phyloP scores from a whole-genome alignment of 2,888 invertebrate genomes.

The Halocaridina rubra region DNA sequence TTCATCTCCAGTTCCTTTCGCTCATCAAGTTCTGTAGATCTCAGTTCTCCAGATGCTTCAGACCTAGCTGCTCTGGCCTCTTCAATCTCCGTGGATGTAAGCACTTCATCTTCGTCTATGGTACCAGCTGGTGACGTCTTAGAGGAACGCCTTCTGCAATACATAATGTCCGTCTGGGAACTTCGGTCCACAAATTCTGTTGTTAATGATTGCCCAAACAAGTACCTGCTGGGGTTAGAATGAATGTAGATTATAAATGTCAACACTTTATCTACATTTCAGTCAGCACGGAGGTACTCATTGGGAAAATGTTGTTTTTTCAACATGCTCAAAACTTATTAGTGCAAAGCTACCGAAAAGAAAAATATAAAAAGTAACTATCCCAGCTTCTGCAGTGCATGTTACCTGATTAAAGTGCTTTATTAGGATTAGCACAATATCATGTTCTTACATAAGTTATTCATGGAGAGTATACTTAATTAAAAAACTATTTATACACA shows the following conservation, averaged over 20 bases:
- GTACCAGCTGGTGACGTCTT: slow-evolving; percentile 40
- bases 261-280: neutral
- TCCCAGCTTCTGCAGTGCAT: too few relatives aligned
- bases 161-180: slow-evolving; percentile 48
- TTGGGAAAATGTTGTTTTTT: too few relatives aligned
- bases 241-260: neutral
- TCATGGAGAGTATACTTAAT: too few relatives aligned
- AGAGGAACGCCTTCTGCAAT: slow-evolving; percentile 37
- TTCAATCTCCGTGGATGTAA: slow-evolving; percentile 26
- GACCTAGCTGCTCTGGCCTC: neutral
- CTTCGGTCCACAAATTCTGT: slow-evolving; percentile 49
- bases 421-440: too few relatives aligned
- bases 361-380: too few relatives aligned
- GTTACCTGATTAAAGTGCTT: too few relatives aligned
- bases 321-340: too few relatives aligned
- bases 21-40: slow-evolving; percentile 20
- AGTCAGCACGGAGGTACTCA: neutral
- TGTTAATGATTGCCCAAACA: slow-evolving; percentile 44
- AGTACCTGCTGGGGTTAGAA: slow-evolving; percentile 39
- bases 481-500: too few relatives aligned
- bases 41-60: slow-evolving; percentile 18
- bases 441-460: too few relatives aligned
- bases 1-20: slow-evolving; percentile 14
- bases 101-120: slow-evolving; percentile 43
- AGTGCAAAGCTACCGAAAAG: too few relatives aligned